Percentiles rank a stretch among this genome's conserved stretches.
phyloP scores from a whole-genome alignment of 1,140 invertebrate genomes.

The Trichomalopsis sarcophagae region DNA sequence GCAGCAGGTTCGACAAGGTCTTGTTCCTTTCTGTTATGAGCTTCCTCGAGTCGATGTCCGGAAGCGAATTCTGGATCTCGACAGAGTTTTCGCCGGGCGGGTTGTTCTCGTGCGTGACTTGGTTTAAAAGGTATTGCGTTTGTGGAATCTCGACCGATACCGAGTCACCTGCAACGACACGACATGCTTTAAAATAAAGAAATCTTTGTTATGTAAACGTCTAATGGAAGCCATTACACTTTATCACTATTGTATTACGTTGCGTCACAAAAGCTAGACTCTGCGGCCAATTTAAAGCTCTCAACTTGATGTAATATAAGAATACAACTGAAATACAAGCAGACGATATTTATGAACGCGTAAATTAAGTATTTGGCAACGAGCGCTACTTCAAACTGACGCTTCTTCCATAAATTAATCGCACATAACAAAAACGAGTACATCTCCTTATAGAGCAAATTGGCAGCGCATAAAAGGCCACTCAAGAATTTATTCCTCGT shows the following conservation, averaged over 20 bases:
- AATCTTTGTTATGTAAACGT: not conserved
- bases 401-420: too few relatives aligned
- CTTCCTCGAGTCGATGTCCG: constrained; percentile 74
- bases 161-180: constrained; percentile 54
- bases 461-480: not conserved
- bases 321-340: too few relatives aligned
- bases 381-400: too few relatives aligned
- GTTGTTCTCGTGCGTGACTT: constrained; percentile 68
- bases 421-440: too few relatives aligned
- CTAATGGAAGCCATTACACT: not conserved
- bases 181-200: not conserved
- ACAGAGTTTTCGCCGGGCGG: constrained; percentile 61
- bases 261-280: not conserved
- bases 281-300: not conserved
- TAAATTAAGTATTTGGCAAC: too few relatives aligned
- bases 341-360: not conserved
- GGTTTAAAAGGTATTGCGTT: constrained; percentile 70
- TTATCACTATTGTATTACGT: not conserved
- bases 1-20: constrained; percentile 78
- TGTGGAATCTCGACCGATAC: constrained; percentile 48
- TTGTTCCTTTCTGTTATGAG: constrained; percentile 81
- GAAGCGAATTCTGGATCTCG: constrained; percentile 72
- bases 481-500: too few relatives aligned
- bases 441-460: not conserved
- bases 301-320: not conserved